Evolutionary conservation across 2,113 vertebrate genomes (phyloP), one percentile per base, ranked within the genome.

Genomic region (Myanophis thanlyinensis): DNA sequence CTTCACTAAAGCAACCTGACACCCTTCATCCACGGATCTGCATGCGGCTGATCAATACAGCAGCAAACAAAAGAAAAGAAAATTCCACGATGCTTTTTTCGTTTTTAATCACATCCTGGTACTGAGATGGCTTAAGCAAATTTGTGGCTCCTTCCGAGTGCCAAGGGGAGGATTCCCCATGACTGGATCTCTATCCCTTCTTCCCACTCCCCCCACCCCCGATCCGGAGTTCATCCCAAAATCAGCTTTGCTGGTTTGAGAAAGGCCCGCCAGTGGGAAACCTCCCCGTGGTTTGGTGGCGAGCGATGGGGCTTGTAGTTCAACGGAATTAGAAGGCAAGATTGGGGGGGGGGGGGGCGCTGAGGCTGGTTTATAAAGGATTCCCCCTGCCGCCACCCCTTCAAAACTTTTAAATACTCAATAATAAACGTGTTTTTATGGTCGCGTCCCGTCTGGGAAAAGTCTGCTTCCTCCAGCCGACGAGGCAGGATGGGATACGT

Each of bases 331-430:
- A 44, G 35, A 44, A 80, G 18, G 67, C 35, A 27, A 5, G 49
- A n/a, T n/a, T n/a, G n/a, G n/a, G n/a, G n/a, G n/a, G n/a, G n/a
- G n/a, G 49, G 49, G 2, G 9, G 23, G 54, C n/a, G n/a, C n/a
- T n/a, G n/a, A 18, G 35, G 35, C 73, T 62, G 47, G 80, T 90
- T 92, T 92, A 91, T 59, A 90, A 95, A 89, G 85, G 88, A 95
- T 88, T 3, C 46, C 47, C 95, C 94, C 47, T n/a, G n/a, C 96
- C 93, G 95, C 95, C 91, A 96, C 95, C 95, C 59, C 30, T 67
- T 67, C 62, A 87, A 94, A 95, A 94, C 94, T 95, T 95, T 94
- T 94, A 94, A 95, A 93, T 93, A 89, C 25, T 91, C 87, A 91
- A 91, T 91, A 89, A 93, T 91, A 89, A 93, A 93, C 49, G 53